These are phyloP conservation scores for Edolisoma coerulescens DNA, from an alignment of 2,113 vertebrate genomes.

Conservation along the genomic window DNA sequence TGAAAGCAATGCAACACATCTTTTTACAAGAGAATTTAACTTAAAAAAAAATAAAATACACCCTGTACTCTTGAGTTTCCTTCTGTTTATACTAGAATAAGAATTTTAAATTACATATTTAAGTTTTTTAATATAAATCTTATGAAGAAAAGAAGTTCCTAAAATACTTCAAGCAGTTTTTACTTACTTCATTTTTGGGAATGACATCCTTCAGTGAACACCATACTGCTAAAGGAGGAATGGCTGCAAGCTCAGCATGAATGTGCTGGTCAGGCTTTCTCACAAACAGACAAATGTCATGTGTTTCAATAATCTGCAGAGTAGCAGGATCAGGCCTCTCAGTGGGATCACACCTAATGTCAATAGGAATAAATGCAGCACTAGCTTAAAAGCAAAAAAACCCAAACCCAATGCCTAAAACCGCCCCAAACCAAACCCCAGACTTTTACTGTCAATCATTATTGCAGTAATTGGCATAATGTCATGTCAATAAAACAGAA, in stretches of 20 bases:
- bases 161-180: background rate
- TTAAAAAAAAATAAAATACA: background rate
- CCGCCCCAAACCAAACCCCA: background rate
- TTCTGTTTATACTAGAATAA: background rate
- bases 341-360: background rate
- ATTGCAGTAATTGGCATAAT: background rate
- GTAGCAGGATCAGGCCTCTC: background rate
- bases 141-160: background rate
- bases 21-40: background rate
- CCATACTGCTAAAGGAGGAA: conserved; percentile 78
- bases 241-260: conserved; percentile 55
- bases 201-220: conserved; percentile 88
- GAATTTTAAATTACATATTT: background rate
- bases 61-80: background rate
- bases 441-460: background rate
- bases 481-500: background rate
- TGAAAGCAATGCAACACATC: background rate
- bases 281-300: conserved; percentile 66
- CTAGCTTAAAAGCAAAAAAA: background rate
- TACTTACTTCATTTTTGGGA: conserved; percentile 83
- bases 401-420: background rate
- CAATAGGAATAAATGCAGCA: background rate
- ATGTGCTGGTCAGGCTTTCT: conserved; percentile 66
- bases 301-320: background rate
- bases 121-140: background rate